Percentiles rank a stretch among this genome's conserved stretches.
Evolutionary conservation across 2,888 invertebrate genomes (phyloP).

Genomic region (Brenthis ino): DNA sequence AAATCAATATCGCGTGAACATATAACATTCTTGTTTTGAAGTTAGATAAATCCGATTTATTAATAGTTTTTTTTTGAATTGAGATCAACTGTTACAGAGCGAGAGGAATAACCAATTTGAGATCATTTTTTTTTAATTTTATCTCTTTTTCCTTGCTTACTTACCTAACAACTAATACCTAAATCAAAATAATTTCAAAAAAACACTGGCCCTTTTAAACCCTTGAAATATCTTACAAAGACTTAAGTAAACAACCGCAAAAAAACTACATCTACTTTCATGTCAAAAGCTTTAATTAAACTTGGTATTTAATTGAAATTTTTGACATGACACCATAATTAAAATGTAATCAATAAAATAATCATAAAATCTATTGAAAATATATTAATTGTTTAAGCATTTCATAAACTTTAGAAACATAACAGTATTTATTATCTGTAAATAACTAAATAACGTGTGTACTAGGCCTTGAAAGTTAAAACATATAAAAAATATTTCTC

Average conservation of each 20-base stretch:
- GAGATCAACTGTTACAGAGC: conserved; percentile 40
- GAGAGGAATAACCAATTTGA: conserved; percentile 57
- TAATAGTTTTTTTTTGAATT: conserved; percentile 10
- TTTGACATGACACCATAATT: not conserved
- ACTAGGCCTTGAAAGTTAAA: conserved; percentile 8
- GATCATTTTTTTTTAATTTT: conserved; percentile 55
- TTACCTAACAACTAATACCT: conserved; percentile 9
- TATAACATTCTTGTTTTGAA: too few relatives aligned
- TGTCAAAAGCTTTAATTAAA: too few relatives aligned
- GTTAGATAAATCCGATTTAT: too few relatives aligned
- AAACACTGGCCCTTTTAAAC: conserved; percentile 68
- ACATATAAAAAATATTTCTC: not conserved
- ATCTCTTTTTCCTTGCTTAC: conserved; percentile 31
- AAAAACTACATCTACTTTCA: conserved; percentile 14
- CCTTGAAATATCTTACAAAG: conserved; percentile 10
- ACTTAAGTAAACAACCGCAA: conserved; percentile 17
- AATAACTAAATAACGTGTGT: conserved; percentile 32
- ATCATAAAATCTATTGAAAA: conserved; percentile 16
- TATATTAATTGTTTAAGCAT: conserved; percentile 23
- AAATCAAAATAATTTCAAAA: conserved; percentile 52
- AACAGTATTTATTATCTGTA: conserved; percentile 48
- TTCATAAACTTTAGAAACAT: conserved; percentile 68
- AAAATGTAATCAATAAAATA: conserved; percentile 26
- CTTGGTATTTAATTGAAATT: too few relatives aligned
- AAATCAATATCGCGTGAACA: too few relatives aligned